A percentile compares a stretch with the other conserved stretches of the same genome.
phyloP scores from a whole-genome alignment of 2,113 vertebrate species.

The Phrynosoma blainvillii region DNA sequence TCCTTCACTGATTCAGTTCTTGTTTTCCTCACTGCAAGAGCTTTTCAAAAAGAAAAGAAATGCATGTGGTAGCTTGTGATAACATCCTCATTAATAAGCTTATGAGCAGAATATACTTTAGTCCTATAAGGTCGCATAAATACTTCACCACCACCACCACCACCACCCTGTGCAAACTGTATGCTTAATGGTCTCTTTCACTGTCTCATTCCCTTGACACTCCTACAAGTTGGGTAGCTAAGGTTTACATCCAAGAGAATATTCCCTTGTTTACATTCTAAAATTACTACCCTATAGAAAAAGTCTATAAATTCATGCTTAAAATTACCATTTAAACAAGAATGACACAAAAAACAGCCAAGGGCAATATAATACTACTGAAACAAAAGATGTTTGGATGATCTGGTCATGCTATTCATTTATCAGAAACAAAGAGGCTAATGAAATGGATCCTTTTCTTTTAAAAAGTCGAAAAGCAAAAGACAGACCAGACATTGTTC shows the following conservation, averaged over 20 bases:
- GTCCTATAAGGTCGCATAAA: neutral
- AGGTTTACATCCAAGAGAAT: neutral
- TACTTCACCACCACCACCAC: neutral
- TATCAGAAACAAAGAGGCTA: slow-evolving; percentile 68
- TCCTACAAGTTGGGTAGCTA: no score
- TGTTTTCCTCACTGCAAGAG: neutral
- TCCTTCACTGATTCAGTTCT: slow-evolving; percentile 16
- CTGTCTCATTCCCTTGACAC: neutral
- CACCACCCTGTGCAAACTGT: no score
- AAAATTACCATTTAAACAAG: slow-evolving; percentile 41
- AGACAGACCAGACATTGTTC: slow-evolving; percentile 66
- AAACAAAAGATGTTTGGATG: slow-evolving; percentile 31
- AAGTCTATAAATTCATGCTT: neutral
- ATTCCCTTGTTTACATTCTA: neutral
- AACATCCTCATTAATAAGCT: neutral
- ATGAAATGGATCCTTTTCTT: slow-evolving; percentile 54
- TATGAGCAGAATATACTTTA: slow-evolving; percentile 4
- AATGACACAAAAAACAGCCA: neutral
- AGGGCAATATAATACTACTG: slow-evolving; percentile 17
- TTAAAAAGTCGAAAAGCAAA: slow-evolving; percentile 50
- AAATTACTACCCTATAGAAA: neutral
- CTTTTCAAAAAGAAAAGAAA: neutral
- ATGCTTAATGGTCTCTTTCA: rapidly evolving
- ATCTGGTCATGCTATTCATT: slow-evolving; percentile 31
- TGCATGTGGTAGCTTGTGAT: neutral